Conservation (phyloP, 2,113 vertebrate genomes). For the Myrmophylax atrothorax region DNA sequence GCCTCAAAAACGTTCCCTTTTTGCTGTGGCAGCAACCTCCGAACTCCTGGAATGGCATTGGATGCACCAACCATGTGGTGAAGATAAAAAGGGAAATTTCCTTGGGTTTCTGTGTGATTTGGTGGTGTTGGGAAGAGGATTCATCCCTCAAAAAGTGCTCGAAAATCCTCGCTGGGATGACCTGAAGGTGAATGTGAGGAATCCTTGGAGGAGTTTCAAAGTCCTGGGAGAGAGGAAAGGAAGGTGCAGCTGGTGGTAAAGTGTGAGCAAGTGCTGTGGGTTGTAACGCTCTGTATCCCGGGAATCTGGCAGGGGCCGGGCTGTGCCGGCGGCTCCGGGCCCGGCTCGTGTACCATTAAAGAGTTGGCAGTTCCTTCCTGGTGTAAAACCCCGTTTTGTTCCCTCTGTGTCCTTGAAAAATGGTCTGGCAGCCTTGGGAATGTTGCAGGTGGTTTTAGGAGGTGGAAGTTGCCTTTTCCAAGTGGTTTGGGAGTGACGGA, state of each 20-base stretch:
- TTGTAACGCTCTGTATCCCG: neutral
- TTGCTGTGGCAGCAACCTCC: neutral
- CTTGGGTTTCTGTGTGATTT: neutral
- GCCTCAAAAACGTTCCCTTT: neutral
- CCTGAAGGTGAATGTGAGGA: neutral
- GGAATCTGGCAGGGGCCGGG: neutral
- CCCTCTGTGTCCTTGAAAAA: neutral
- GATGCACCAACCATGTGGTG: neutral
- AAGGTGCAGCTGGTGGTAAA: neutral
- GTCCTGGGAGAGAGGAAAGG: neutral
- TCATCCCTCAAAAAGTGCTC: neutral
- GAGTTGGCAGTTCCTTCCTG: constrained; percentile 20
- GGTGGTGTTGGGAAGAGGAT: neutral
- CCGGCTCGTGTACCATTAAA: neutral
- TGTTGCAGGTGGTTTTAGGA: neutral
- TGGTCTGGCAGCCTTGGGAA: neutral
- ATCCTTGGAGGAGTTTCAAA: neutral
- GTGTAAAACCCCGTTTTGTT: neutral
- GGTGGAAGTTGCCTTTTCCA: neutral
- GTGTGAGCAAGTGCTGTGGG: neutral
- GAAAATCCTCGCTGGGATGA: neutral
- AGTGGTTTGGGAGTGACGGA: neutral
- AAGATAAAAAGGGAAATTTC: neutral
- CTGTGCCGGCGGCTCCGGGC: neutral
- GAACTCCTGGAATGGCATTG: neutral